A percentile compares a stretch with the other conserved stretches of the same genome.
These are phyloP conservation scores for Rhabdomys pumilio DNA, from an alignment of 2,797 vertebrate species.

Conservation along the genomic window DNA sequence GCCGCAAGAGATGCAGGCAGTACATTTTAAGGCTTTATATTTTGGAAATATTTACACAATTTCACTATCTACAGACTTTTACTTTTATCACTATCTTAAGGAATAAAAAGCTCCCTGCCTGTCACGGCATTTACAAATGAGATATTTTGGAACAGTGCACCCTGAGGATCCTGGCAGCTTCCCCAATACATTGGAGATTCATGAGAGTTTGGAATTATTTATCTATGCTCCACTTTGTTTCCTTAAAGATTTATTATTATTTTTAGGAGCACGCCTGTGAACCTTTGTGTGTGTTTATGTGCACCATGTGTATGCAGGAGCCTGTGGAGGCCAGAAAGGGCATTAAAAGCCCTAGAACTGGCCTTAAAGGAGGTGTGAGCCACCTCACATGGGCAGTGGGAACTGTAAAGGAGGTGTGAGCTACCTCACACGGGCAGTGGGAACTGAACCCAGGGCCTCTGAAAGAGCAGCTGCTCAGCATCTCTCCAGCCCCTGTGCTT, in stretches of 20 bases:
- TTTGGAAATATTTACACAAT: slow-evolving; percentile 54
- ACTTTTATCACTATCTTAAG: slow-evolving; percentile 57
- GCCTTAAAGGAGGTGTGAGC: background rate
- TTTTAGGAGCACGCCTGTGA: background rate
- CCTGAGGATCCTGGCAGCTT: slow-evolving; percentile 41
- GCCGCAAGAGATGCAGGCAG: background rate
- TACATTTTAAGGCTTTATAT: slow-evolving; percentile 32
- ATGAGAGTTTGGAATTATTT: slow-evolving; percentile 47
- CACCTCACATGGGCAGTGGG: background rate
- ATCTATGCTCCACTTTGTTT: background rate
- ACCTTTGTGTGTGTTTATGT: background rate
- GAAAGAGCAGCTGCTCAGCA: background rate
- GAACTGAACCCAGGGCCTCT: background rate
- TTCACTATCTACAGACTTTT: slow-evolving; percentile 64
- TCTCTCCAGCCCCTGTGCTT: background rate
- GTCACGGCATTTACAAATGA: slow-evolving; percentile 42
- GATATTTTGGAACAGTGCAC: slow-evolving; percentile 66
- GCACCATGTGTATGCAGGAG: background rate
- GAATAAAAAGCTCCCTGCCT: slow-evolving; percentile 39
- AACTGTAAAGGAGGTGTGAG: background rate
- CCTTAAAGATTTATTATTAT: background rate
- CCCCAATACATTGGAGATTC: background rate
- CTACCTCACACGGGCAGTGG: background rate
- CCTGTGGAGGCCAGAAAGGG: no score
- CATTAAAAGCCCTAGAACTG: background rate